These are phyloP conservation scores for Pomacea maculata DNA, from an alignment of 1,140 invertebrate species.

Conservation along the genomic window DNA sequence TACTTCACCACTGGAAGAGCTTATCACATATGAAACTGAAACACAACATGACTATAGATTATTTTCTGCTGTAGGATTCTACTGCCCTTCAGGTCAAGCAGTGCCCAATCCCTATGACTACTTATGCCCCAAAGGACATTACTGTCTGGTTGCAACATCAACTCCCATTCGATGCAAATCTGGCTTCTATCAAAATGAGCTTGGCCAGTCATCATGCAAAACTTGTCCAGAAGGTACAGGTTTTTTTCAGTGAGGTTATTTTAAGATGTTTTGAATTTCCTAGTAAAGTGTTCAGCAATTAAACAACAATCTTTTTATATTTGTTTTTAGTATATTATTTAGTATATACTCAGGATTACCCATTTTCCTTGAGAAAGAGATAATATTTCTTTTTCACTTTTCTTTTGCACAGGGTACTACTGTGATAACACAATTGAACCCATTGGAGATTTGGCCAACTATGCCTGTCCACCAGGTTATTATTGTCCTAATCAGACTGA, in stretches of 20 bases:
- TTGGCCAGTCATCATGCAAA: conserved; percentile 48
- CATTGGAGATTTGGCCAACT: conserved; percentile 47
- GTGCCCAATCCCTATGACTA: conserved; percentile 55
- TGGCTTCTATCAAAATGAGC: conserved; percentile 54
- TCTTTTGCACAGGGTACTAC: conserved; percentile 52
- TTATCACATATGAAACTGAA: no score
- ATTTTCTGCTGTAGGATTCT: conserved; percentile 45
- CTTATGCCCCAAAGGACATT: conserved; percentile 54
- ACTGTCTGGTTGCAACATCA: conserved; percentile 41
- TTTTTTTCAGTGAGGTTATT: neutral
- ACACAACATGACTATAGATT: no score
- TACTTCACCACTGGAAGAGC: no score
- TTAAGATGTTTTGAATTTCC: neutral
- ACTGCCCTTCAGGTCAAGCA: conserved; percentile 60
- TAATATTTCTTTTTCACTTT: neutral
- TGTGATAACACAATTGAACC: conserved; percentile 55
- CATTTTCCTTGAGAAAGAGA: no score
- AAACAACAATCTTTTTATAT: no score
- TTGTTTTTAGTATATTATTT: no score
- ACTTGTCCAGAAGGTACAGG: conserved; percentile 49
- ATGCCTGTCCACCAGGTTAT: conserved; percentile 52
- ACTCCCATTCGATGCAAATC: conserved; percentile 47
- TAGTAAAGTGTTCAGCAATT: no score
- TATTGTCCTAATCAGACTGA: conserved; percentile 55
- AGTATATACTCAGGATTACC: no score